Evolutionary conservation across 2,888 invertebrate genomes (phyloP).

Genomic region (Amphimallon solstitiale): DNA sequence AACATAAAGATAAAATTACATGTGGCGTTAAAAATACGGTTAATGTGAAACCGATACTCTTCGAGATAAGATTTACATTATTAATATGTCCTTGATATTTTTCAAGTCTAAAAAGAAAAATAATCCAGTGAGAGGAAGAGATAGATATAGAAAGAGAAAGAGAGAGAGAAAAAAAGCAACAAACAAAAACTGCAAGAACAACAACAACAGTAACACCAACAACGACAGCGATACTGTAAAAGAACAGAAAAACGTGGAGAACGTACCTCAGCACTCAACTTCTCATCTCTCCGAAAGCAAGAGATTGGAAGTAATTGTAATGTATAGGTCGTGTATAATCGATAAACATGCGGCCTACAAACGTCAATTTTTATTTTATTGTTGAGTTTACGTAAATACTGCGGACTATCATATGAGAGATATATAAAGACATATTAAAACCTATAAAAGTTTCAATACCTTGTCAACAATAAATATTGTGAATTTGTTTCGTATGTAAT

Average conservation of each 20-base stretch:
- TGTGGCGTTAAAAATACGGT: conserved; percentile 37
- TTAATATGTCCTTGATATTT: conserved; percentile 35
- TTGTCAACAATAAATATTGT: too few species aligned
- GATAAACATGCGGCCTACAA: conserved; percentile 2
- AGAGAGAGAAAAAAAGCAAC: conserved; percentile 1
- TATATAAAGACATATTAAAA: too few species aligned
- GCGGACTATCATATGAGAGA: too few species aligned
- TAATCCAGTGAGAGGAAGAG: too few species aligned
- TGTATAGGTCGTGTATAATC: conserved; percentile 15
- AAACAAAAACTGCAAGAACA: not conserved
- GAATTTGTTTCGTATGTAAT: too few species aligned
- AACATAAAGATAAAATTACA: conserved; percentile 41
- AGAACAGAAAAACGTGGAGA: not conserved
- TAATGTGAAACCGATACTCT: conserved; percentile 39
- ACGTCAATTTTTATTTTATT: not conserved
- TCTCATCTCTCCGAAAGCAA: conserved; percentile 7
- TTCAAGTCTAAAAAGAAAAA: not conserved
- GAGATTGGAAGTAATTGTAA: conserved; percentile 8
- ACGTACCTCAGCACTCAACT: not conserved
- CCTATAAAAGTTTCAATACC: too few species aligned
- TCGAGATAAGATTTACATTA: conserved; percentile 37
- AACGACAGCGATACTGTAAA: not conserved
- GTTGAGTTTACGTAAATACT: too few species aligned
- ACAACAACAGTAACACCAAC: not conserved
- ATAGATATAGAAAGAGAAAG: too few species aligned